Evolutionary conservation across 2,113 vertebrate species (phyloP).

Genomic region (Nestor notabilis): DNA sequence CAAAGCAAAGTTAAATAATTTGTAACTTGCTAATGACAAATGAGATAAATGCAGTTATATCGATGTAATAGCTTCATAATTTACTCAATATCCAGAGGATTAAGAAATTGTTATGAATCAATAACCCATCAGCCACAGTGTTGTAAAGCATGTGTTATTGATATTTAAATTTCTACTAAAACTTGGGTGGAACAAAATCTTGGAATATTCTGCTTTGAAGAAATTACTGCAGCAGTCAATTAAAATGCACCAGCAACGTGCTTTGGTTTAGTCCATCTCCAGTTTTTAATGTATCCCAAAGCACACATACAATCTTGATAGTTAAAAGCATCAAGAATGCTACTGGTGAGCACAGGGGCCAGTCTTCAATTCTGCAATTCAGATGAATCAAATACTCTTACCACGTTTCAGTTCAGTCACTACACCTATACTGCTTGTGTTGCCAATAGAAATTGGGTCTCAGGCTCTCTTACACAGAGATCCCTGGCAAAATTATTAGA

Average conservation of each 20-base stretch:
- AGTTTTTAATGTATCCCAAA: background rate
- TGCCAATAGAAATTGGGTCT: background rate
- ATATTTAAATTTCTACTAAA: background rate
- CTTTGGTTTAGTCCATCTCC: background rate
- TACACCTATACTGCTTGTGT: background rate
- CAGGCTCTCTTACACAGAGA: background rate
- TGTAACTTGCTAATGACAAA: conserved; percentile 23
- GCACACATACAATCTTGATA: background rate
- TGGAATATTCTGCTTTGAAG: background rate
- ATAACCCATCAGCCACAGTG: conserved; percentile 17
- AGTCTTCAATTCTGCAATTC: background rate
- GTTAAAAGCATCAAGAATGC: background rate
- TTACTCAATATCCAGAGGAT: conserved; percentile 17
- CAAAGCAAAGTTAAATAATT: conserved; percentile 17
- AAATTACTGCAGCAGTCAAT: background rate
- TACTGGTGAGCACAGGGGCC: background rate
- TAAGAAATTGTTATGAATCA: conserved; percentile 30
- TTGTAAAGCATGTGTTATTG: background rate
- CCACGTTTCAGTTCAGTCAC: background rate
- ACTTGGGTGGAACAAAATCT: background rate
- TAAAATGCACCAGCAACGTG: background rate
- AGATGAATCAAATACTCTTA: background rate
- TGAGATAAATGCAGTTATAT: background rate
- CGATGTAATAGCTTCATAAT: background rate
- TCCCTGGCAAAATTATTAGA: background rate